phyloP scores from a whole-genome alignment of 92 coral and sea anemone species.

The Zoanthus sociatus region DNA sequence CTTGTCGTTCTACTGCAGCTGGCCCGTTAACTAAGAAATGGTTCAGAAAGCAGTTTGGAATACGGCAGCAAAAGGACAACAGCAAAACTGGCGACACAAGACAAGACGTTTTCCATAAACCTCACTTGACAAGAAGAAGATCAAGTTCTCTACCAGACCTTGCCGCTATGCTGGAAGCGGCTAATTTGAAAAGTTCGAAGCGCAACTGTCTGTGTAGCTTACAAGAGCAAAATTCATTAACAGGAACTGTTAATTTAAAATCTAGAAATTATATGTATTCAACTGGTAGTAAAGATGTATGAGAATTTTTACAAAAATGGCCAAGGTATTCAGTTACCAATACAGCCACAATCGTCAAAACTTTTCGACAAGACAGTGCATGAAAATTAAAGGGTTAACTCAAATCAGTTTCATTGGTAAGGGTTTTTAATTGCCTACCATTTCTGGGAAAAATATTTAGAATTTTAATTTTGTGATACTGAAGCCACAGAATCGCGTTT shows the following conservation, averaged over 20 bases:
- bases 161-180: conserved; percentile 71
- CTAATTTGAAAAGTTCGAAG: conserved; percentile 31
- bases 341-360: too few species aligned
- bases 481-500: too few species aligned
- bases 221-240: not conserved
- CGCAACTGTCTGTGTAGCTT: conserved; percentile 12
- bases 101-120: conserved; percentile 6
- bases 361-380: too few species aligned
- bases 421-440: too few species aligned
- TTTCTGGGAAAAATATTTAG: too few species aligned
- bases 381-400: too few species aligned
- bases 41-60: conserved; percentile 76
- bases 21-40: conserved; percentile 63
- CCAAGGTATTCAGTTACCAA: too few species aligned
- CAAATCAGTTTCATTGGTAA: too few species aligned
- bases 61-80: conserved; percentile 41
- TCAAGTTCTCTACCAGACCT: conserved; percentile 78
- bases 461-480: too few species aligned
- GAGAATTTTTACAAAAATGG: too few species aligned
- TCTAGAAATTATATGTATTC: not conserved
- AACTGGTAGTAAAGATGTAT: too few species aligned
- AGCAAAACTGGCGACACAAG: not conserved
- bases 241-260: conserved; percentile 3
- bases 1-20: conserved; percentile 55
- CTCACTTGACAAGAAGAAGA: conserved; percentile 45